These are phyloP conservation scores for Molossus alvarezi DNA, from an alignment of 2,797 vertebrate species.

Conservation along the genomic window DNA sequence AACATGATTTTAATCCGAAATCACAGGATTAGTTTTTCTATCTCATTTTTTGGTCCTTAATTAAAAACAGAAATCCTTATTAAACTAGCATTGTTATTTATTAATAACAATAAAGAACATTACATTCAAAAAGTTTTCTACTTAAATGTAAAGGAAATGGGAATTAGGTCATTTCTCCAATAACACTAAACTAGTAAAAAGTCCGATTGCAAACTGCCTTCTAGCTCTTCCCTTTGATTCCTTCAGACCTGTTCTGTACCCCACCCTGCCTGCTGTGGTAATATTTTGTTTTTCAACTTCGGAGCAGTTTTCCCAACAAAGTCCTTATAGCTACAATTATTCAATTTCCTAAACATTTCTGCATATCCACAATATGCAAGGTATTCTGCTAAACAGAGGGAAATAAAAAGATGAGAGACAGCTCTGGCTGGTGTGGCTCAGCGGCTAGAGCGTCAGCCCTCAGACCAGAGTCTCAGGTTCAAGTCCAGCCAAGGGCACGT, in stretches of 20 bases:
- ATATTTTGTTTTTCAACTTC: conserved; percentile 42
- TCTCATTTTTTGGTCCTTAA: conserved; percentile 12
- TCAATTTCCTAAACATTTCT: conserved; percentile 42
- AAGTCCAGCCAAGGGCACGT: no score
- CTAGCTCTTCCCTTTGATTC: background rate
- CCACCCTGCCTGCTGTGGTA: background rate
- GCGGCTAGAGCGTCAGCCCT: no score
- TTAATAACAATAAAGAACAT: background rate
- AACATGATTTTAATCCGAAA: conserved; percentile 54
- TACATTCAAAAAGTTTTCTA: conserved; percentile 25
- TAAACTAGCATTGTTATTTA: conserved; percentile 9
- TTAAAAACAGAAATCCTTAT: conserved; percentile 52
- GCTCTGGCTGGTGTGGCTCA: no score
- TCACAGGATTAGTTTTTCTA: background rate
- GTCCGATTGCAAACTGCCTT: background rate
- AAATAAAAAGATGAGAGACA: background rate
- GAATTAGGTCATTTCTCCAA: background rate
- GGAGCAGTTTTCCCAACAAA: background rate
- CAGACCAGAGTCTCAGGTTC: no score
- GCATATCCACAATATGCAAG: background rate
- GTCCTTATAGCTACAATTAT: background rate
- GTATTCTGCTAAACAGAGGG: background rate
- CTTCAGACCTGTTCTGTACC: background rate
- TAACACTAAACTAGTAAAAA: conserved; percentile 26
- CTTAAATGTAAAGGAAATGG: background rate